Base-by-base conservation (phyloP, 2,113 vertebrate species). In the Jaculus jaculus region DNA sequence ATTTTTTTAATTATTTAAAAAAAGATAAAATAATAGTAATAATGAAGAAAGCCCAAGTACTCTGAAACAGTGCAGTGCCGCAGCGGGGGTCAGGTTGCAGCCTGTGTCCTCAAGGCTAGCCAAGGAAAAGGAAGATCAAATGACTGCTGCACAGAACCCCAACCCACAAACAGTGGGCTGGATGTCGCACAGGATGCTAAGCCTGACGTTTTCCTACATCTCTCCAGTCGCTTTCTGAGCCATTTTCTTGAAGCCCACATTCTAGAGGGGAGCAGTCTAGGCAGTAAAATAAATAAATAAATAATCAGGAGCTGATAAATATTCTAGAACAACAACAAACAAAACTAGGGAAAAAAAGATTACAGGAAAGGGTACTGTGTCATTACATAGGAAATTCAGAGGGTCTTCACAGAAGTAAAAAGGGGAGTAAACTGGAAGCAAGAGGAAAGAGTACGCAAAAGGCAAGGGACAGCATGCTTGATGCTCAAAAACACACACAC, bases 111-210 rank as follows among this genome's bases (percentile, higher is more conserved):
- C 26, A 80, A 63, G 37, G 51, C 24, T 75, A 24, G 77, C 69
- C 75, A 73, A 75, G 30, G 72, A 82, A 89, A 84, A 42, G 61
- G 18, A 85, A 17, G 69, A 94, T 83, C 63, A 51, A 86, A 51
- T 71, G n/a, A 60, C 75, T 86, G 16, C 71, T 84, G 28, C 66
- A 68, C 75, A 81, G 12, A 91, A n/a, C 23, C 30, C 47, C 68
- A 8, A 66, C 9, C 71, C 26, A 47, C 74, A 73, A 79, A 51
- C 24, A 23, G 47, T 5, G n/a, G 17, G 42, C 61, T 2, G 61
- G 34, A 90, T 23, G 37, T 77, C 80, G 68, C 34, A 61, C 39
- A 7, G 32, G 28, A 63, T 28, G 79, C 73, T 13, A 21, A 30
- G 81, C 23, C 65, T n/a, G 73, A 39, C 61, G 42, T 30, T n/a